Conservation (phyloP, 2,797 vertebrate species). For the Limosa lapponica region DNA sequence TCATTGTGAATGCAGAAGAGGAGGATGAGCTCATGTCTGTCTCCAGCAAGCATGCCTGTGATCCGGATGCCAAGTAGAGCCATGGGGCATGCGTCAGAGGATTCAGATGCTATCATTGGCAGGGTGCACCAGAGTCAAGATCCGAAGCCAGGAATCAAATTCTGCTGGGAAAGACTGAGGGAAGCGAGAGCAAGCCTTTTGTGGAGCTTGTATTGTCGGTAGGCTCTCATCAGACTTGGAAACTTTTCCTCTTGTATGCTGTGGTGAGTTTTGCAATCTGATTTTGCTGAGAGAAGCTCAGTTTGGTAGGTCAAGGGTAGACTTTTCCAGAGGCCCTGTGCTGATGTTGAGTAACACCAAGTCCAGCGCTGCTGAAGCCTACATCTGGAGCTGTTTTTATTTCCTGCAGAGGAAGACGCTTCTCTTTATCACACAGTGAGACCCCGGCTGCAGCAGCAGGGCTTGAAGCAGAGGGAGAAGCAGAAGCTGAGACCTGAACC, state of each 20-base stretch:
- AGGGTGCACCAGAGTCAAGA: background rate
- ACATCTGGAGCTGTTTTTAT: background rate
- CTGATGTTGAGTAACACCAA: background rate
- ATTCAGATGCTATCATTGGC: background rate
- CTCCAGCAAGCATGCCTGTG: background rate
- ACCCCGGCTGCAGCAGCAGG: background rate
- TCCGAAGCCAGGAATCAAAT: background rate
- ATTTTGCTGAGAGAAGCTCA: background rate
- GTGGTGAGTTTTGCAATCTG: constrained; percentile 5
- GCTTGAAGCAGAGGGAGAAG: background rate
- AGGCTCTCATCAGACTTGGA: background rate
- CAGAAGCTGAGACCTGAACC: background rate
- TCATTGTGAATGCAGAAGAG: background rate
- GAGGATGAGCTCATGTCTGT: constrained; percentile 41
- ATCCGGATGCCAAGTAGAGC: background rate
- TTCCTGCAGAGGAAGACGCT: background rate
- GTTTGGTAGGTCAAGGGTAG: background rate
- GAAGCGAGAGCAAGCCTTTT: background rate
- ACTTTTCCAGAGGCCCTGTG: background rate
- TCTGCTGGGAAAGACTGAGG: background rate
- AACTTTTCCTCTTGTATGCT: background rate
- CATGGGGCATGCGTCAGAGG: background rate
- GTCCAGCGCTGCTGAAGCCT: background rate
- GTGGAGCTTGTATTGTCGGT: background rate
- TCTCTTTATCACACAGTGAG: background rate